phyloP scores from a whole-genome alignment of 2,113 vertebrate species.

The Melierax canorus region DNA sequence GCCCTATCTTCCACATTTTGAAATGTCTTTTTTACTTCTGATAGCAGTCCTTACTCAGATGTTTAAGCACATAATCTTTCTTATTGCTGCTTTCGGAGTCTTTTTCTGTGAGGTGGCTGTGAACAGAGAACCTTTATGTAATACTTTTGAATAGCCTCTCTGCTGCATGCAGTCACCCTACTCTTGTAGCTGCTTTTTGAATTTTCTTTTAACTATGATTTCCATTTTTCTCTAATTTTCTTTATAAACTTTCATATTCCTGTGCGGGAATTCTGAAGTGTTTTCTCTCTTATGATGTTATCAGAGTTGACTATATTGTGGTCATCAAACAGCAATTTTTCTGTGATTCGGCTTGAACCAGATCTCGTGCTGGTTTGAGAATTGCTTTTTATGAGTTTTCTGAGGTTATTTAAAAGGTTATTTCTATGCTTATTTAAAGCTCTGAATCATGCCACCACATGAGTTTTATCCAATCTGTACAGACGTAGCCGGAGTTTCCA shows the following conservation, averaged over 20 bases:
- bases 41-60: neutral
- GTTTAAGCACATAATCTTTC: neutral
- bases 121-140: neutral
- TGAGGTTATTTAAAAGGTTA: neutral
- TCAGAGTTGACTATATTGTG: neutral
- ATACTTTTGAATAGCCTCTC: neutral
- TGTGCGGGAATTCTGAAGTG: neutral
- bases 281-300: neutral
- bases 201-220: neutral
- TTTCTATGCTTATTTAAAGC: neutral
- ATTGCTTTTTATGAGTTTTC: neutral
- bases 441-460: neutral
- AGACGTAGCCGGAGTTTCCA: neutral
- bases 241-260: neutral
- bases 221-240: neutral
- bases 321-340: neutral
- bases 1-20: neutral
- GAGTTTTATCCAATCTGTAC: neutral
- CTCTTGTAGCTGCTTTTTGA: neutral
- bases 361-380: neutral
- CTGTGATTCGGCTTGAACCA: neutral
- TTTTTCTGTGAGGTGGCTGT: neutral
- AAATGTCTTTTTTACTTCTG: neutral
- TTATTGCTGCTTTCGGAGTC: neutral
- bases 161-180: neutral